Evolutionary conservation across 1,140 invertebrate genomes (phyloP), one percentile per base, ranked within the genome.

Genomic region (Drosophila grimshawi): DNA sequence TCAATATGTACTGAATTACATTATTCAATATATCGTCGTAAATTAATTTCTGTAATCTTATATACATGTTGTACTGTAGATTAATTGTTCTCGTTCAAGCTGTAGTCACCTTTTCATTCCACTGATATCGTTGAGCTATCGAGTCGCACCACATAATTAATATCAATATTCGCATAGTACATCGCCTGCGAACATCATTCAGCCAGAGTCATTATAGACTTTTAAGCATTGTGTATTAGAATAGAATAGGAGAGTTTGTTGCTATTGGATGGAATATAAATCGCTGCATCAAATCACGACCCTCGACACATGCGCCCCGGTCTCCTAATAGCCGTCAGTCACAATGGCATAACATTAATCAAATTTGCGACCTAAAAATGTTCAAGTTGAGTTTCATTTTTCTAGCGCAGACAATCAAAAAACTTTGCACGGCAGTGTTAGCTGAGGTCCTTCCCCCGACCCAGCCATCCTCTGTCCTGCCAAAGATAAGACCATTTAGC

Each of bases 401-500:
- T 57, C 55, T 62, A 69, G 67, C 49, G 67, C 61, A 76, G 53
- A 76, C 73, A 76, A 76, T 76, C 73, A 76, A 76, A 67, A 63
- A 71, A 71, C 52, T 65, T 65, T 65, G 53, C 43, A 71, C 60
- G 10, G 49, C 49, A 39, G 48, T 30, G 46, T 33, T n/a, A 39
- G 56, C 56, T 30, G 29, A 29, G 60, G 39, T 11, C 35, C 33
- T 27, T n/a, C 19, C 30, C 29, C 37, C 7, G 27, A 10, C 39
- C 39, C 2, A 3, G 30, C 37, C 8, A 5, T 8, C 6, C 10
- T 11, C 5, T 6, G 6, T 6, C 43, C 35, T 45, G 46, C 19
- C 39, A 7, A 35, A 67, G 83, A 86, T 86, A 86, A 86, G 83
- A 81, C 83, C 83, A 86, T 86, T 86, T 86, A 86, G 83, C 83